Evolutionary conservation across 2,797 vertebrate genomes (phyloP), one percentile per base, ranked within the genome.

Genomic region (Chelon auratus): DNA sequence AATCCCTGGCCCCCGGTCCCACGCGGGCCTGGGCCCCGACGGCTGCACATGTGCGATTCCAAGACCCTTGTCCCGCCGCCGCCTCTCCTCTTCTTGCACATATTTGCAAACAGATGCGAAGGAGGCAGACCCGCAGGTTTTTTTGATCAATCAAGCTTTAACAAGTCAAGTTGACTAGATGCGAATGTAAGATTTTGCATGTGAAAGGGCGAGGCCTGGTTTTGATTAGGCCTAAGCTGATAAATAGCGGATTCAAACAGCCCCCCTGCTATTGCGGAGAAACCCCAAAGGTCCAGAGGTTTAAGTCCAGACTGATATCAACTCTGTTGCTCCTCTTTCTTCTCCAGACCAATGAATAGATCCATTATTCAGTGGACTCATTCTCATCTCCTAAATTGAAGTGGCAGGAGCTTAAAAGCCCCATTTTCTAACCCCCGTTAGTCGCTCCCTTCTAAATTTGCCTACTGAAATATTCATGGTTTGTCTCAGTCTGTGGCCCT

Each of bases 61-160:
- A 68, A 58, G 77, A 72, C 70, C 82, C 56, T 60, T 12, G 4
- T 60, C 59, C 72, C 2, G 24, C 24, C 3, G 45, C 65, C 57
- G 80, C 43, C 50, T 45, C 58, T 22, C 63, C 56, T 22, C 22
- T 22, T 22, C 22, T 22, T 1, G 0, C 57, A 53, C 80, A 85
- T 87, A 95, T 95, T 95, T 95, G 95, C 95, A 95, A 95, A 95
- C 95, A 95, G 95, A 95, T 95, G 95, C 87, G 26, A 52, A 42
- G 40, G 73, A 69, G 69, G 66, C 54, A 52, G 63, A 6, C 47
- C 83, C 13, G 30, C 62, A 43, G 77, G 56, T 92, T 88, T 92
- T 88, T 94, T 94, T 94, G 94, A 95, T 95, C 94, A 94, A 91
- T 94, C 95, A 94, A 90, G 93, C 94, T 83, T 95, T 91, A 95